Evolutionary conservation across 2,888 invertebrate genomes (phyloP).

Genomic region (Cheilosia pagana): DNA sequence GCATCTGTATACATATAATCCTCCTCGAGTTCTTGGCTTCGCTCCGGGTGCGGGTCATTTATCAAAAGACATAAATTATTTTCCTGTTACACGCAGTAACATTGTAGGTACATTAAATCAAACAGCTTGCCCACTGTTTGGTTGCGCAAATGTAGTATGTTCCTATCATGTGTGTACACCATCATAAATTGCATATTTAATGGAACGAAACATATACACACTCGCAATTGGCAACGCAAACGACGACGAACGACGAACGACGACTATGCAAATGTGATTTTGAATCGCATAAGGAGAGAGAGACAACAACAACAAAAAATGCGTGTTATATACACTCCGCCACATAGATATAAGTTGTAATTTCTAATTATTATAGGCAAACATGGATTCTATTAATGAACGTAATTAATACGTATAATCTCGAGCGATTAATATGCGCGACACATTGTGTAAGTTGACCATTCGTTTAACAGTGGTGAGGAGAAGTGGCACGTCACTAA

Average conservation of each 20-base stretch:
- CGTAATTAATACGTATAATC: slow-evolving; percentile 69
- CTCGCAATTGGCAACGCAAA: slow-evolving; percentile 24
- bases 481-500: background rate
- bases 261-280: slow-evolving; percentile 62
- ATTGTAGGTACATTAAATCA: slow-evolving; percentile 67
- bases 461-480: slow-evolving; percentile 43
- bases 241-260: slow-evolving; percentile 13
- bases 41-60: slow-evolving; percentile 51
- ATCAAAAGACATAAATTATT: slow-evolving; percentile 73
- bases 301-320: background rate
- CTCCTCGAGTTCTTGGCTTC: background rate
- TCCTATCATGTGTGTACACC: slow-evolving; percentile 56
- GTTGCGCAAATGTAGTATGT: slow-evolving; percentile 46
- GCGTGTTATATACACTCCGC: slow-evolving; percentile 19
- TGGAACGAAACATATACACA: slow-evolving; percentile 39
- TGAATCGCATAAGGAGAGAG: slow-evolving; percentile 25
- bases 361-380: slow-evolving; percentile 67
- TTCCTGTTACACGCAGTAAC: slow-evolving; percentile 49
- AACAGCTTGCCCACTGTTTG: slow-evolving; percentile 70
- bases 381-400: slow-evolving; percentile 71
- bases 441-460: slow-evolving; percentile 51
- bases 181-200: slow-evolving; percentile 65
- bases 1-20: slow-evolving; percentile 6
- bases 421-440: slow-evolving; percentile 65
- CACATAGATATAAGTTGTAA: slow-evolving; percentile 47